phyloP scores from a whole-genome alignment of 53 echinoderm and acorn worm species.

The Apostichopus leukothele region DNA sequence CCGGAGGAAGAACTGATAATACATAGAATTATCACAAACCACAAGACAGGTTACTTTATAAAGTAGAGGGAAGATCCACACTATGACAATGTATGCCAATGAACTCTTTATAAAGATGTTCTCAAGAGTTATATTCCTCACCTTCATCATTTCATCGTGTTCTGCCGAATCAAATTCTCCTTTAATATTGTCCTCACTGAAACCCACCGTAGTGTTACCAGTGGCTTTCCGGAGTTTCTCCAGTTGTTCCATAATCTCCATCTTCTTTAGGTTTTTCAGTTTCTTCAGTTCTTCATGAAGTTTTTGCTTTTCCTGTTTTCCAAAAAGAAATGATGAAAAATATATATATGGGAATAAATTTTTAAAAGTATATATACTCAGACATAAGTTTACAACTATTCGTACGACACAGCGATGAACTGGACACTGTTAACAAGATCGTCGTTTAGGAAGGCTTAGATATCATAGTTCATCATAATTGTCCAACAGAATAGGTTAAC shows the following conservation, averaged over 20 bases:
- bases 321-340: background rate
- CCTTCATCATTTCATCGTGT: constrained; percentile 90
- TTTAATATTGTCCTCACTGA: constrained; percentile 77
- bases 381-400: no score
- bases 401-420: no score
- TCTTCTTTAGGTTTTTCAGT: constrained; percentile 75
- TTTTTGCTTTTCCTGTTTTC: constrained; percentile 58
- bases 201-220: constrained; percentile 70
- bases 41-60: no score
- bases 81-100: no score
- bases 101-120: no score
- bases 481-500: no score
- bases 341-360: background rate
- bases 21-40: no score
- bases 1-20: no score
- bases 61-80: no score
- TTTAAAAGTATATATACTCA: background rate
- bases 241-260: constrained; percentile 75
- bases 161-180: constrained; percentile 81
- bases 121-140: constrained; percentile 15
- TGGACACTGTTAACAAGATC: no score
- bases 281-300: constrained; percentile 69
- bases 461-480: no score
- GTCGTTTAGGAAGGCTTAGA: no score
- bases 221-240: constrained; percentile 89